phyloP scores from a whole-genome alignment of 2,888 invertebrate species.

The Trachelus troglodyta region DNA sequence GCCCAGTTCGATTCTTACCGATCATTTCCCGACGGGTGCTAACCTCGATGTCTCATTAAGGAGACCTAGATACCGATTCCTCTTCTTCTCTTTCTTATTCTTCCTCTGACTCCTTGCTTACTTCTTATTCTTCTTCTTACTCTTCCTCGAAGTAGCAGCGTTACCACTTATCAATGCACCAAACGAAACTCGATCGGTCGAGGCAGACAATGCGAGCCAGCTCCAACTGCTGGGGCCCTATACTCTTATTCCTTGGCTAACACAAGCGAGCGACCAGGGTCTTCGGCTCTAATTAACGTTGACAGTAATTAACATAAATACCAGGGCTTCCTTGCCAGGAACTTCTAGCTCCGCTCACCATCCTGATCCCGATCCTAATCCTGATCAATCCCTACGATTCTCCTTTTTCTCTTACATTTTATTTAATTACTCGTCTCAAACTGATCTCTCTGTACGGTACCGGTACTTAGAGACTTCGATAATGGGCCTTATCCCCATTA shows the following conservation, averaged over 20 bases:
- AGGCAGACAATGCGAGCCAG: slow-evolving; percentile 39
- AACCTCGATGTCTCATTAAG: slow-evolving; percentile 52
- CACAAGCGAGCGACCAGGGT: slow-evolving; percentile 14
- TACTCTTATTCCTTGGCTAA: slow-evolving; percentile 8
- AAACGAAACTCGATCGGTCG: slow-evolving; percentile 50
- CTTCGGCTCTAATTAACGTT: slow-evolving; percentile 61
- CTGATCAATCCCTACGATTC: background rate
- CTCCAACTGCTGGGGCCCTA: background rate
- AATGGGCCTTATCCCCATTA: background rate
- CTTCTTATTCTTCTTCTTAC: background rate
- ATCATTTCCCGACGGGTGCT: slow-evolving; percentile 14
- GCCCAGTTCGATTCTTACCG: background rate
- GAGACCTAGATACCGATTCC: slow-evolving; percentile 26
- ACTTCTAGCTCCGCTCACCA: slow-evolving; percentile 26
- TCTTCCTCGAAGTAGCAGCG: slow-evolving; percentile 43
- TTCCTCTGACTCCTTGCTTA: background rate
- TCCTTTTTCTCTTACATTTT: background rate
- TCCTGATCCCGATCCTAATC: background rate
- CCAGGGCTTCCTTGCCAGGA: slow-evolving; percentile 52
- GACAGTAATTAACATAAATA: slow-evolving; percentile 66
- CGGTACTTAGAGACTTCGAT: background rate
- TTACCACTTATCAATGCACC: slow-evolving; percentile 55
- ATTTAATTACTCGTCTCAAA: background rate
- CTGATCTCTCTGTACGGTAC: background rate
- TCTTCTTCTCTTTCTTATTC: slow-evolving; percentile 8